phyloP scores from a whole-genome alignment of 2,888 invertebrate species.

The Silvanus unidentatus region DNA sequence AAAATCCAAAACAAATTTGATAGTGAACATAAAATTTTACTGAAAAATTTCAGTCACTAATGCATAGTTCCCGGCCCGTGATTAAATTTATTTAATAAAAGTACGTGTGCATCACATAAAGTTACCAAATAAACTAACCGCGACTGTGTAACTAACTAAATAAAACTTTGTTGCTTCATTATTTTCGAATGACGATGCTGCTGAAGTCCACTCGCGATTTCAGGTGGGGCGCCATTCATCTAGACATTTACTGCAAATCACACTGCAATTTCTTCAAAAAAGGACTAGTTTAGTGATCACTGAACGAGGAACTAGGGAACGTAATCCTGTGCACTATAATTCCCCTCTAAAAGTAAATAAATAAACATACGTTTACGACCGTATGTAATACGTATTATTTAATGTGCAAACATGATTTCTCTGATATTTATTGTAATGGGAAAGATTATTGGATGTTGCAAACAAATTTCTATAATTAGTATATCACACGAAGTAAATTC shows the following conservation, averaged over 20 bases:
- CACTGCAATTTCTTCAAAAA: too few relatives aligned
- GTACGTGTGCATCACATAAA: constrained; percentile 41
- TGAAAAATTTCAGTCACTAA: constrained; percentile 11
- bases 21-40: not conserved
- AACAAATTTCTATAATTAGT: constrained; percentile 3
- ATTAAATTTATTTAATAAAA: constrained; percentile 22
- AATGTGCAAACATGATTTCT: too few relatives aligned
- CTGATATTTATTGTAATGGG: too few relatives aligned
- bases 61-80: not conserved
- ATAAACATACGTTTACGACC: too few relatives aligned
- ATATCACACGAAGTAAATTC: not conserved
- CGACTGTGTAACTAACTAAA: constrained; percentile 21
- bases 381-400: too few relatives aligned
- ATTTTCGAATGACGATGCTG: constrained; percentile 34
- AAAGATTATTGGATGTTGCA: not conserved
- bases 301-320: too few relatives aligned
- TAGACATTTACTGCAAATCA: too few relatives aligned
- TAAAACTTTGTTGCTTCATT: constrained; percentile 34
- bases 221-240: constrained; percentile 9
- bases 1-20: too few relatives aligned
- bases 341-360: too few relatives aligned
- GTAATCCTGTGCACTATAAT: too few relatives aligned
- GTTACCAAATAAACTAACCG: constrained; percentile 43
- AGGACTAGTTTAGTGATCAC: too few relatives aligned
- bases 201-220: constrained; percentile 3